Conservation (phyloP, 2,797 vertebrate genomes). For the Loris lydekkerianus region DNA sequence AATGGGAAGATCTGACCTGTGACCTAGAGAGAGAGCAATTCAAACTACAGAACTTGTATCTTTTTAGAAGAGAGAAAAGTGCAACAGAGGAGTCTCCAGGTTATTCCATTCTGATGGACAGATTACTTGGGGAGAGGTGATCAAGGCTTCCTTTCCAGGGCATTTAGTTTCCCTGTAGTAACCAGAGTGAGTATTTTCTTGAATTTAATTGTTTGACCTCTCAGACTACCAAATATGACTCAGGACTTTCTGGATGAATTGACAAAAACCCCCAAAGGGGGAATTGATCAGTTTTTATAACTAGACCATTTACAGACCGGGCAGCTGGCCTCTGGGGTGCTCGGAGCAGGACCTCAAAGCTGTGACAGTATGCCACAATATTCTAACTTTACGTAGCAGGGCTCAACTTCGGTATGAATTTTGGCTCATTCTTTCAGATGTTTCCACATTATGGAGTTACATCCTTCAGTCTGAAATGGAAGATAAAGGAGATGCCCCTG, state of each 20-base stretch:
- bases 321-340: background rate
- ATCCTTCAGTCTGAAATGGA: background rate
- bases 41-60: background rate
- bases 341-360: background rate
- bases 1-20: background rate
- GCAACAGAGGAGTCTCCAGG: background rate
- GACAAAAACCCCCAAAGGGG: background rate
- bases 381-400: background rate
- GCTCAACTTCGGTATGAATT: background rate
- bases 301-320: background rate
- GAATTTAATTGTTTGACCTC: background rate
- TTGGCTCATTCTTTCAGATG: background rate
- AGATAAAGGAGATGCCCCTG: background rate
- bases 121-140: background rate
- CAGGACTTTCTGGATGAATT: slow-evolving; percentile 12
- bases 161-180: background rate
- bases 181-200: background rate
- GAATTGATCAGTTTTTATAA: background rate
- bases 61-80: slow-evolving; percentile 23
- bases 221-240: background rate
- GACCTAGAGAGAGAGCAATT: background rate
- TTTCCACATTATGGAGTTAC: background rate
- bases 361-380: background rate
- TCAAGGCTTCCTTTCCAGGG: background rate
- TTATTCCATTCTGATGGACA: background rate